Evolutionary conservation across 2,113 vertebrate genomes (phyloP).

Genomic region (Ibidorhyncha struthersii): DNA sequence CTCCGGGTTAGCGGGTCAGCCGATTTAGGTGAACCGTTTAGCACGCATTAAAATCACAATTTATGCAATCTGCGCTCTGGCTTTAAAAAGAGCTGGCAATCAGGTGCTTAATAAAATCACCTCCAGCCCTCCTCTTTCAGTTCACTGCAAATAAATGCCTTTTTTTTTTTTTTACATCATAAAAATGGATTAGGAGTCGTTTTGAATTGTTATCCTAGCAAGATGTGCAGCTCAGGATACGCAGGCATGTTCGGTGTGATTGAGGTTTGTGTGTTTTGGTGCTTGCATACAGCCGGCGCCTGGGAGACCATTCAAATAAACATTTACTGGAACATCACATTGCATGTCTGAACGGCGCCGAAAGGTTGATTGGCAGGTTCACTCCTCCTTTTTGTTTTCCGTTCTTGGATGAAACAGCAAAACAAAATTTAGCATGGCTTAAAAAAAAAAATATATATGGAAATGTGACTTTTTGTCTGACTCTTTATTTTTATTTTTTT

Average conservation of each 20-base stretch:
- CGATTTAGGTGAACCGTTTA: not conserved
- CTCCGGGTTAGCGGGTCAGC: not conserved
- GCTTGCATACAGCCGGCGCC: not conserved
- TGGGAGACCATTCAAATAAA: slow-evolving; percentile 28
- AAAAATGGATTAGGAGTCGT: slow-evolving; percentile 28
- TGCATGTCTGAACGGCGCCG: not conserved
- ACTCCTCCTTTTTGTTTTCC: not conserved
- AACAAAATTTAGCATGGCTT: not conserved
- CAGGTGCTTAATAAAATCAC: slow-evolving; percentile 47
- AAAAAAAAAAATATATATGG: not conserved
- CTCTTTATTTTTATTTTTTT: not conserved
- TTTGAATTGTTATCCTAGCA: not conserved
- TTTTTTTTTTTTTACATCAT: not conserved
- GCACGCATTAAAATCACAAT: not conserved
- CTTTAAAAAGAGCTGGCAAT: not conserved
- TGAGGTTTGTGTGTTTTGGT: not conserved
- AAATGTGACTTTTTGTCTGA: slow-evolving; percentile 42
- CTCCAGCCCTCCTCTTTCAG: not conserved
- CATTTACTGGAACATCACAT: not conserved
- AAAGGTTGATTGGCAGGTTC: slow-evolving; percentile 23
- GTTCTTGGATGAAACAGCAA: not conserved
- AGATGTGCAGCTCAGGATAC: not conserved
- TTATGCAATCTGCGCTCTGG: not conserved
- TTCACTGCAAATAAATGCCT: not conserved
- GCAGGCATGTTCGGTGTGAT: not conserved